Conservation (phyloP, 35 echinoderm and acorn worm species). For the Heliocidaris erythrogramma region DNA sequence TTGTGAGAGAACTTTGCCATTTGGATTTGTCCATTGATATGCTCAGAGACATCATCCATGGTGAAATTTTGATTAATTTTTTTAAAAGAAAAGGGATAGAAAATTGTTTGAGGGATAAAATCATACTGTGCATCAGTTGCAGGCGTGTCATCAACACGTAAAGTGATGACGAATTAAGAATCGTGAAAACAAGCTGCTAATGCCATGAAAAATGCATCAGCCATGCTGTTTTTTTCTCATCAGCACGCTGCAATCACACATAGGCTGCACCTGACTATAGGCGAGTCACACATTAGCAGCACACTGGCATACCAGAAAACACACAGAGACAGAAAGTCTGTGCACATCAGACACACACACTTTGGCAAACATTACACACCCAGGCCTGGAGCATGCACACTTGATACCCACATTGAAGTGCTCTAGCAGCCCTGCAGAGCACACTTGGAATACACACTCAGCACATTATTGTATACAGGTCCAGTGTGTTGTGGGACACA, state of each 20-base stretch:
- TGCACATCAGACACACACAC: not conserved
- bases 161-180: slow-evolving; percentile 3
- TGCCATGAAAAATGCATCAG: not conserved
- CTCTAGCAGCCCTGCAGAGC: not conserved
- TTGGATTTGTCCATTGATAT: not conserved
- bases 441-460: not conserved
- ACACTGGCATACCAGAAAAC: not conserved
- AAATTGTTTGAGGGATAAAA: not conserved
- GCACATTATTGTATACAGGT: not conserved
- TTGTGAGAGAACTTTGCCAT: too few relatives aligned
- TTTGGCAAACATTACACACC: slow-evolving; percentile 7
- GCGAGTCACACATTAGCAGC: not conserved
- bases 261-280: not conserved
- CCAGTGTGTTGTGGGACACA: not conserved
- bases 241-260: not conserved
- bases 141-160: not conserved
- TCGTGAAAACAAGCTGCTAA: not conserved
- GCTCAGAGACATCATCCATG: not conserved
- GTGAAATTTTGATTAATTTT: not conserved
- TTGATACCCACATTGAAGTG: not conserved
- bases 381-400: not conserved
- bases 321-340: not conserved
- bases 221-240: slow-evolving; percentile 17
- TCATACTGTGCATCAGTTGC: not conserved
- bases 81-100: not conserved